Conservation (phyloP, 2,797 vertebrate species). For the Cryptoprocta ferox region DNA sequence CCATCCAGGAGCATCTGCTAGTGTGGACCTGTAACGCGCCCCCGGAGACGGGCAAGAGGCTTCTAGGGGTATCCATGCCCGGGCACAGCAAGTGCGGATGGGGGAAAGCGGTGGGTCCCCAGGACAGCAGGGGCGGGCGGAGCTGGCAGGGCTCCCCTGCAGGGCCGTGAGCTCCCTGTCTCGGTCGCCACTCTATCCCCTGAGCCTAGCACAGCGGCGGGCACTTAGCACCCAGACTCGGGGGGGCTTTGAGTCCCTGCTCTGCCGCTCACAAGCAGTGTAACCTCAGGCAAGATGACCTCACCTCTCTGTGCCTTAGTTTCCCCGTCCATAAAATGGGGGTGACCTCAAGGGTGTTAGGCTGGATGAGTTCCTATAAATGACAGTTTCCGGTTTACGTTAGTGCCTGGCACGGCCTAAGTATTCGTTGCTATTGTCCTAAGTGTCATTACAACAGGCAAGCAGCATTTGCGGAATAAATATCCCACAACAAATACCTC, state of each 20-base stretch:
- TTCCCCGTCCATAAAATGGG: neutral
- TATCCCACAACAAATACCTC: neutral
- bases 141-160: neutral
- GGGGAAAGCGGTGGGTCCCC: neutral
- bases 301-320: neutral
- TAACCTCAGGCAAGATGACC: neutral
- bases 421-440: neutral
- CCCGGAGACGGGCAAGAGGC: neutral
- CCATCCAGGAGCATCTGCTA: neutral
- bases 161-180: neutral
- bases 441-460: neutral
- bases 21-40: accelerated
- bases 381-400: neutral
- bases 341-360: neutral
- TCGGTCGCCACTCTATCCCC: neutral
- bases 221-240: neutral
- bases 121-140: neutral
- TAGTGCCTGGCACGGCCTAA: neutral
- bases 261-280: neutral
- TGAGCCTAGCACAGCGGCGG: neutral
- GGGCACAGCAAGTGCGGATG: neutral
- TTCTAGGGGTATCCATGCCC: neutral
- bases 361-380: neutral
- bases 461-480: neutral
- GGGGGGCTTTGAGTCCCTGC: neutral